Conservation (phyloP, 2,113 vertebrate genomes). For the Malurus elegans region DNA sequence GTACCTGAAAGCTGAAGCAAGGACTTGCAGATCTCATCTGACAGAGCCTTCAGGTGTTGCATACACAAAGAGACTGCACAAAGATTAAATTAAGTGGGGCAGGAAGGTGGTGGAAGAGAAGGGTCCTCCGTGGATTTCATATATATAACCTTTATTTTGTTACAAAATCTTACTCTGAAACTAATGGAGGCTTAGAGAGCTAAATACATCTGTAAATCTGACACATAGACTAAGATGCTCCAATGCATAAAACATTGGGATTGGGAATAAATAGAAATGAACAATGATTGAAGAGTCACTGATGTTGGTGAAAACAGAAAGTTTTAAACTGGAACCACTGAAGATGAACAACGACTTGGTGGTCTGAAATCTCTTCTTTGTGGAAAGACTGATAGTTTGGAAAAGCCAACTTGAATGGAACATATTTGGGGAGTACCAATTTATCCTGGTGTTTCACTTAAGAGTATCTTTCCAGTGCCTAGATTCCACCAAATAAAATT, state of each 20-base stretch:
- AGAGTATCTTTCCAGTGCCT: neutral
- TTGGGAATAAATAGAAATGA: neutral
- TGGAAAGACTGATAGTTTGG: neutral
- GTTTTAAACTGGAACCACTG: neutral
- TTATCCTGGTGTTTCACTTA: slow-evolving; percentile 53
- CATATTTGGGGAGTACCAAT: slow-evolving; percentile 11
- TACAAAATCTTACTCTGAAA: neutral
- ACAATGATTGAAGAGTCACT: neutral
- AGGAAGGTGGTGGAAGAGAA: neutral
- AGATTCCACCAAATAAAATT: slow-evolving; percentile 50
- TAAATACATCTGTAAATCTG: neutral
- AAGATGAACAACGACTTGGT: neutral
- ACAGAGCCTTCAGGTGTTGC: neutral
- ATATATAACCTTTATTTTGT: neutral
- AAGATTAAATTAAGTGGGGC: neutral
- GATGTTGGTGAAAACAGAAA: neutral
- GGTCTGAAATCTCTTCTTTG: neutral
- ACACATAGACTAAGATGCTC: neutral
- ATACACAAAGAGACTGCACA: neutral
- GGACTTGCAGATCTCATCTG: neutral
- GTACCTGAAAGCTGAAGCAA: neutral
- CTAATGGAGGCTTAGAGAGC: neutral
- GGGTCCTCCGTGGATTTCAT: neutral
- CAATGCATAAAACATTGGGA: neutral
- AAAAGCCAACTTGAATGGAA: neutral